phyloP scores from a whole-genome alignment of 2,113 vertebrate species.

The Amia ocellicauda region DNA sequence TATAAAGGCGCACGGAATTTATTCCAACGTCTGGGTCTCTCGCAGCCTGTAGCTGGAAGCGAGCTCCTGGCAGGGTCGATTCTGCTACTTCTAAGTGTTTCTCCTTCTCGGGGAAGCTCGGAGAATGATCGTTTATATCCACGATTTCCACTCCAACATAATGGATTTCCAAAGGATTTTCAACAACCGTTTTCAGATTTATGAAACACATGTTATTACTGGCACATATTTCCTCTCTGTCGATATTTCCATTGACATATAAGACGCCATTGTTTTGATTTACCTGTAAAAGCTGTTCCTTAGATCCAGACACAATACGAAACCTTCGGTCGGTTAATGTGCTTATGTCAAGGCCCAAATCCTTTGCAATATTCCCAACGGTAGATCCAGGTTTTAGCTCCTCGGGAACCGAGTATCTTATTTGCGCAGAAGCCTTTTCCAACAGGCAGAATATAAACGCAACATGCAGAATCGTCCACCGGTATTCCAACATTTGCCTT shows the following conservation, averaged over 20 bases:
- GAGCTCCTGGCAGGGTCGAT: slow-evolving; percentile 40
- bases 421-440: slow-evolving; percentile 42
- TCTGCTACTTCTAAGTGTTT: slow-evolving; percentile 49
- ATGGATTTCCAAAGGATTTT: slow-evolving; percentile 58
- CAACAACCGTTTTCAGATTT: slow-evolving; percentile 50
- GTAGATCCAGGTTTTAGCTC: slow-evolving; percentile 46
- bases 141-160: slow-evolving; percentile 50
- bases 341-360: slow-evolving; percentile 51
- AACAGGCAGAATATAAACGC: slow-evolving; percentile 29
- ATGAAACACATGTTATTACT: slow-evolving; percentile 43
- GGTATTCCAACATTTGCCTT: slow-evolving; percentile 19
- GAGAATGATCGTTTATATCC: slow-evolving; percentile 58
- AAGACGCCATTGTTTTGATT: slow-evolving; percentile 52
- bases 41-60: slow-evolving; percentile 44
- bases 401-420: slow-evolving; percentile 52
- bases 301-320: slow-evolving; percentile 45
- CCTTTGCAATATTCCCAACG: slow-evolving; percentile 62
- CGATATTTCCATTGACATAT: slow-evolving; percentile 45
- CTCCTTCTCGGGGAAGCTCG: slow-evolving; percentile 44
- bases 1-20: slow-evolving; percentile 52
- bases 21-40: slow-evolving; percentile 43
- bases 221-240: slow-evolving; percentile 56
- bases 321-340: slow-evolving; percentile 41
- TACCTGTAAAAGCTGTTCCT: slow-evolving; percentile 43
- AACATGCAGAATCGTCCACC: not conserved